Evolutionary conservation across 1,140 invertebrate species (phyloP).

Genomic region (Dolichoris vasculosae): DNA sequence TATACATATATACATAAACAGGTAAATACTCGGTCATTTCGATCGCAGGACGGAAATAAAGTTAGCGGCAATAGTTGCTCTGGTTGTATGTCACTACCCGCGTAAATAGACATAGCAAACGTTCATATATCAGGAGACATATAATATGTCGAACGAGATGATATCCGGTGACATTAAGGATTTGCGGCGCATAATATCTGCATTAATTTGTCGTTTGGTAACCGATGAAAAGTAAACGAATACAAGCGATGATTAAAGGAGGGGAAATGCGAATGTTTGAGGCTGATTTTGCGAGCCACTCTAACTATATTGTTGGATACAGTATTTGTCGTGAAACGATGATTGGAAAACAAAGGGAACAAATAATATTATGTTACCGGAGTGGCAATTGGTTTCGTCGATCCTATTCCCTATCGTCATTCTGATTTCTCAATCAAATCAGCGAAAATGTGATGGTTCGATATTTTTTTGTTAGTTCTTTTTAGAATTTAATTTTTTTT

Average conservation of each 20-base stretch:
- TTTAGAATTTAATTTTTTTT: background rate
- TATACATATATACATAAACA: background rate
- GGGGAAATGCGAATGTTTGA: background rate
- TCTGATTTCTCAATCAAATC: slow-evolving; percentile 25
- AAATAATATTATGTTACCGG: slow-evolving; percentile 39
- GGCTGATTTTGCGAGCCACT: background rate
- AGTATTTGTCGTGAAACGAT: background rate
- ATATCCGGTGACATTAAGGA: slow-evolving; percentile 1
- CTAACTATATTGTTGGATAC: background rate
- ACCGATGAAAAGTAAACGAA: slow-evolving; percentile 28
- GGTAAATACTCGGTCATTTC: background rate
- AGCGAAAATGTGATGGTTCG: background rate
- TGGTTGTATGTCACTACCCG: background rate
- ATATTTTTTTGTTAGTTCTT: background rate
- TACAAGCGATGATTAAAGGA: background rate
- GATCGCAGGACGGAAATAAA: slow-evolving; percentile 12
- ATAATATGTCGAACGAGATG: background rate
- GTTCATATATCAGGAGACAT: background rate
- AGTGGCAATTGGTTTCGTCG: background rate
- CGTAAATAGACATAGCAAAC: background rate
- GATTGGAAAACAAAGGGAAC: slow-evolving; percentile 41
- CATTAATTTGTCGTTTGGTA: slow-evolving; percentile 18
- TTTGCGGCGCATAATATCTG: slow-evolving; percentile 16
- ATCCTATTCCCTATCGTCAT: background rate
- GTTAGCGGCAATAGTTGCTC: background rate